Base-by-base conservation (phyloP, 2,113 vertebrate genomes). In the Platichthys stellatus region DNA sequence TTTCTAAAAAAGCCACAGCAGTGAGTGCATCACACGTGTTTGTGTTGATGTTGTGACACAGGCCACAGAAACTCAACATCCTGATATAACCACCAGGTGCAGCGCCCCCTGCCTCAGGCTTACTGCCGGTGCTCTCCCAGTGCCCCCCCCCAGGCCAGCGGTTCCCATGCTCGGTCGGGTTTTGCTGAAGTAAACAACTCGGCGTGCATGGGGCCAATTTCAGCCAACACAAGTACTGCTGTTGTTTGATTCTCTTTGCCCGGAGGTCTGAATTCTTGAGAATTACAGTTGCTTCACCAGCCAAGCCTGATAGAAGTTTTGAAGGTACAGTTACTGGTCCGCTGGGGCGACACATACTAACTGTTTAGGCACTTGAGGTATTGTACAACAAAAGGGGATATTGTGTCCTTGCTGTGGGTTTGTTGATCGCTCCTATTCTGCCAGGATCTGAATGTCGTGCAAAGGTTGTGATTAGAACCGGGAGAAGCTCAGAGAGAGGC, bases 101-200 rank as follows among this genome's bases (percentile, higher is more conserved):
- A 87, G 85, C 87, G 40, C 86, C 85, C 86, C 85, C 83, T 73
- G 6, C 12, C 49, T 63, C 70, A 13, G 66, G 18, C 61, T 83
- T 18, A 21, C 56, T 45, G 45, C n/a, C 23, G 26, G 26, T 56
- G 45, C 76, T 76, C 28, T 66, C 67, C 31, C 24, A 73, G 56
- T 67, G 76, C 56, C 74, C 70, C 26, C 26, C 23, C 23, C 23
- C 1, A 54, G 40, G 60, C 49, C 63, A 54, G 21, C 5, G 5
- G 58, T 51, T 28, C 76, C 88, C 38, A 10, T 56, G 77, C 53
- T 51, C 51, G 83, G 31, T 84, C 82, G 85, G 18, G 74, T 79
- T 87, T 57, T 84, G 80, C 76, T 80, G 77, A 81, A 65, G 49
- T 76, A 67, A 78, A 86, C 74, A 74, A 28, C 14, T 71, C 18